Conservation (phyloP, 2,797 vertebrate genomes). For the Staurois parvus region DNA sequence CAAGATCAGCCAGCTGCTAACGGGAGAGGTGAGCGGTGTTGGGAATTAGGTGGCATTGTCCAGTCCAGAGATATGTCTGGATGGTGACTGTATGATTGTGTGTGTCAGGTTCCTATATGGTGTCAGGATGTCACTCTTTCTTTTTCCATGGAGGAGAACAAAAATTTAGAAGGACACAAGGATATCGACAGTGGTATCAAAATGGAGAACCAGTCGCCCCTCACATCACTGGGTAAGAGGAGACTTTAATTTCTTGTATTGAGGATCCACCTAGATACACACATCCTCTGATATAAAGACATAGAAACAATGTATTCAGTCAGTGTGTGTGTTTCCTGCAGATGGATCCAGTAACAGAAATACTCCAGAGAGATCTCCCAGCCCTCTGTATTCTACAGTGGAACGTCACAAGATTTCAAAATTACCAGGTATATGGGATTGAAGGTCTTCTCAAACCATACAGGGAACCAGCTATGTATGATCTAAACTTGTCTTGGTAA, state of each 20-base stretch:
- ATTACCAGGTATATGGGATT: background rate
- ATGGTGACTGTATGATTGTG: background rate
- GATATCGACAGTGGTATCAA: background rate
- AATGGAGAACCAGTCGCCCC: background rate
- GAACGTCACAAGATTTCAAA: background rate
- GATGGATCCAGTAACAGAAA: background rate
- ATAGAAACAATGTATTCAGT: background rate
- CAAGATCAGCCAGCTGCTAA: background rate
- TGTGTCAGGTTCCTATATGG: constrained; percentile 14
- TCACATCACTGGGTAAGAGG: background rate
- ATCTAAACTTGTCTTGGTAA: no score
- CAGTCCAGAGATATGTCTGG: background rate
- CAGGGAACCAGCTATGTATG: no score
- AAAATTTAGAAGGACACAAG: background rate
- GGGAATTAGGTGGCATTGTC: background rate
- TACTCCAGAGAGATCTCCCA: background rate
- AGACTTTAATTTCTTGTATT: background rate
- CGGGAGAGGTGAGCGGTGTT: background rate
- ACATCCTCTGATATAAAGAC: background rate
- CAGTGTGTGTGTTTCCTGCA: background rate
- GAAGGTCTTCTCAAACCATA: background rate
- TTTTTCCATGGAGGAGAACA: background rate
- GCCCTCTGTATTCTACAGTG: background rate
- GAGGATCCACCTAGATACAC: background rate
- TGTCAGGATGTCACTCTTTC: background rate